Base-by-base conservation (phyloP, 1,140 invertebrate species). In the Orchesella cincta region DNA sequence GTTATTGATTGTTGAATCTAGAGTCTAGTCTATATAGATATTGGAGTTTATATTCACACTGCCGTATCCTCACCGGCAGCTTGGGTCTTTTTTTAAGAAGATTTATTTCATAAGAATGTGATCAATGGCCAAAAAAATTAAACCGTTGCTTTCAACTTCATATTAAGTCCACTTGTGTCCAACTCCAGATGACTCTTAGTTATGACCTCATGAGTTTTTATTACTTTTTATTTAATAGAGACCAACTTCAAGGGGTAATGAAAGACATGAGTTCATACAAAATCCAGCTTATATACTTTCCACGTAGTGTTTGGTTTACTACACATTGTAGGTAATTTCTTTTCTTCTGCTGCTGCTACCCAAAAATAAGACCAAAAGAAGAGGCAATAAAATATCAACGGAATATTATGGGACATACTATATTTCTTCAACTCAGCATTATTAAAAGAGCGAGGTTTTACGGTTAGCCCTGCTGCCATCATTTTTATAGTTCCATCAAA, bases 141-240 rank as follows among this genome's bases (percentile, higher is more conserved):
- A 14, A 26, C 26, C 26, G 54, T 12, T 18, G 26, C 12, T 5
- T n/a, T 62, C 5, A n/a, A 31, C 62, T 67, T 67, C 62, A 67
- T 33, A 67, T 67, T 67, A 67, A 67, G 62, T 67, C 62, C 62
- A 67, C 62, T 67, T 67, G 62, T 67, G 62, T 67, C 62, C 62
- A 67, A 26, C n/a, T 29, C 2, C 62, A 62, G 23, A 2, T 18
- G 26, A 31, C 62, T 23, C 54, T 18, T 57, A 57, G 14, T 57
- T 57, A 18, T n/a, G n/a, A n/a, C n/a, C n/a, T n/a, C n/a, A n/a
- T n/a, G n/a, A n/a, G n/a, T n/a, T n/a, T n/a, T n/a, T n/a, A n/a
- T n/a, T 12, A 46, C 39, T 46, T 8, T 46, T 20, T 46, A 12
- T 46, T 8, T 46, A 46, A 46, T 46, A 8, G 20, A 12, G 20